phyloP scores from a whole-genome alignment of 2,797 vertebrate species.

The Coccyzus lansbergi region DNA sequence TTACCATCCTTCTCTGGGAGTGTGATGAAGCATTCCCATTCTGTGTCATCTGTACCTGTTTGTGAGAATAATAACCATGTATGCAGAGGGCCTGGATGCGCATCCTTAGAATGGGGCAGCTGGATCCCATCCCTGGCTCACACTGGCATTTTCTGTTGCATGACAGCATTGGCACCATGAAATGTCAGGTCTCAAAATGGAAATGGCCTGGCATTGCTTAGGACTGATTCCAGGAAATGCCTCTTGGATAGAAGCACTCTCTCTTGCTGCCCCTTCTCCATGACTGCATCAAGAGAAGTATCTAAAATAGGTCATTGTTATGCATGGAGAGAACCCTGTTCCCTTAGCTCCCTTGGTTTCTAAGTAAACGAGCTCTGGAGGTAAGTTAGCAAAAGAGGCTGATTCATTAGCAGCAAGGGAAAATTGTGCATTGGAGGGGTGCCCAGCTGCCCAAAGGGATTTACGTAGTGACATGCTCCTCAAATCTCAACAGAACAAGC shows the following conservation, averaged over 20 bases:
- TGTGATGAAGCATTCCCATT: not conserved
- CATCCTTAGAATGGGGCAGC: not conserved
- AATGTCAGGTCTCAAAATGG: conserved; percentile 73
- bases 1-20: not conserved
- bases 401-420: conserved; percentile 73
- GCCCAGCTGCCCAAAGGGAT: conserved; percentile 68
- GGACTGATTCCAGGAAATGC: conserved; percentile 61
- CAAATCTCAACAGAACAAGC: conserved; percentile 47
- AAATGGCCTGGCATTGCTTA: conserved; percentile 58
- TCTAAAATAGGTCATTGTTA: conserved; percentile 74
- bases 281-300: conserved; percentile 34
- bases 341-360: conserved; percentile 68
- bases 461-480: conserved; percentile 50
- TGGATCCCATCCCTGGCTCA: conserved; percentile 34
- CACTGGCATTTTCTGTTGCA: not conserved
- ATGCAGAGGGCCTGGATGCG: not conserved
- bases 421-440: conserved; percentile 57
- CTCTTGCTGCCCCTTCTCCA: conserved; percentile 28
- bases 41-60: not conserved
- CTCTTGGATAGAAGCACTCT: conserved; percentile 38
- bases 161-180: conserved; percentile 20
- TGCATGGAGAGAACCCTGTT: conserved; percentile 57
- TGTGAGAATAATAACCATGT: not conserved
- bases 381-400: conserved; percentile 72
- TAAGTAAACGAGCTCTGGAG: conserved; percentile 74